A percentile compares a stretch with the other conserved stretches of the same genome.
Evolutionary conservation across 2,797 vertebrate genomes (phyloP).

Genomic region (Triplophysa bombifrons): DNA sequence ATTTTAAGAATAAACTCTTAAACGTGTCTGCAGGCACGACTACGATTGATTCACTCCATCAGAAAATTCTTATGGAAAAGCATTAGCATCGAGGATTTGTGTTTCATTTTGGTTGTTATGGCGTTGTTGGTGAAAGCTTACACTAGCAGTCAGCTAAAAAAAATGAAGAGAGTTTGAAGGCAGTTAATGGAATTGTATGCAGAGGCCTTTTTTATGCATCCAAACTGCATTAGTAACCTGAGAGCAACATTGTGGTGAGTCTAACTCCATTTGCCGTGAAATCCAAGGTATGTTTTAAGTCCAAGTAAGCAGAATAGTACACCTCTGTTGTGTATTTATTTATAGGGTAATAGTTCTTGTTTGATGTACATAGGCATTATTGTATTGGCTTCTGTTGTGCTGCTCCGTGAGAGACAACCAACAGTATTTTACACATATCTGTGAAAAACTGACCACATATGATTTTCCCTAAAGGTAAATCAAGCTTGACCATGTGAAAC

Average conservation of each 20-base stretch:
- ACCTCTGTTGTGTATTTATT: slow-evolving; percentile 15
- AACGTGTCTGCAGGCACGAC: neutral
- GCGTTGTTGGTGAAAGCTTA: neutral
- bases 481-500: no score
- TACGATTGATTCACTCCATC: slow-evolving; percentile 24
- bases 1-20: neutral
- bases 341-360: slow-evolving; percentile 9
- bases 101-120: neutral
- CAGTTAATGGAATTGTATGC: slow-evolving; percentile 29
- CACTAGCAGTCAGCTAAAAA: slow-evolving; percentile 6
- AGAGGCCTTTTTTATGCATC: slow-evolving; percentile 16
- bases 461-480: no score
- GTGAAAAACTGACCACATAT: neutral
- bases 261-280: slow-evolving; percentile 23
- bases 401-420: no score
- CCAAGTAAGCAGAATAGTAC: slow-evolving; percentile 21
- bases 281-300: slow-evolving; percentile 3
- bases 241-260: slow-evolving; percentile 31
- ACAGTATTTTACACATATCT: no score
- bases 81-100: slow-evolving; percentile 16
- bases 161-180: slow-evolving; percentile 4
- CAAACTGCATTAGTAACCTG: slow-evolving; percentile 35
- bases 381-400: neutral
- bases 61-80: slow-evolving; percentile 5
- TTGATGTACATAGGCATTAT: slow-evolving; percentile 13